Percentiles rank a stretch among this genome's conserved stretches.
Evolutionary conservation across 2,888 invertebrate genomes (phyloP).

Genomic region (Nineta flava): DNA sequence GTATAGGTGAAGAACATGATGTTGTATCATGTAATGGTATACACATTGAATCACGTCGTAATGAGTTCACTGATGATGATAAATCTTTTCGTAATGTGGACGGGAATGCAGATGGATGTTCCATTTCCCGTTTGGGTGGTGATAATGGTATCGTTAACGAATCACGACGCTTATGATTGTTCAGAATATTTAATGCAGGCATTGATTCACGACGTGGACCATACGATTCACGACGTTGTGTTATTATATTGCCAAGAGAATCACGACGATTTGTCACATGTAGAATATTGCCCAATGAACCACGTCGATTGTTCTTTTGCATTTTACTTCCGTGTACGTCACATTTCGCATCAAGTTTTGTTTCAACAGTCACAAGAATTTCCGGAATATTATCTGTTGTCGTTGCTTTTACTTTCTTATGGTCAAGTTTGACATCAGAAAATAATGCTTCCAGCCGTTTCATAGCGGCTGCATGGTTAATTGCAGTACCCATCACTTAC

Average conservation of each 20-base stretch:
- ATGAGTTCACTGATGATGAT: conserved; percentile 19
- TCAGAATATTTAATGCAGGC: conserved; percentile 23
- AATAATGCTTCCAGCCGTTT: conserved; percentile 59
- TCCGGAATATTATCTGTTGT: conserved; percentile 16
- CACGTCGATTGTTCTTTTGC: conserved; percentile 33
- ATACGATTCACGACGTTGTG: conserved; percentile 20
- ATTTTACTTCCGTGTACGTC: conserved; percentile 45
- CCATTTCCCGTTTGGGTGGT: conserved; percentile 37
- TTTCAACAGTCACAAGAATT: conserved; percentile 30
- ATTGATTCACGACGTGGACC: conserved; percentile 31
- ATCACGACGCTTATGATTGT: conserved; percentile 36
- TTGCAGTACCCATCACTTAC: conserved; percentile 25
- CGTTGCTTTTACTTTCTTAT: neutral
- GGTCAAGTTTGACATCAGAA: conserved; percentile 34
- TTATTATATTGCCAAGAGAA: conserved; percentile 30
- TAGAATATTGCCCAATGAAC: conserved; percentile 38
- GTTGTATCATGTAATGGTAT: conserved; percentile 1
- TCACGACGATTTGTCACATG: conserved; percentile 39
- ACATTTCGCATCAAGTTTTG: conserved; percentile 45
- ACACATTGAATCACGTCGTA: conserved; percentile 17
- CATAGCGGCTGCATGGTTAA: conserved; percentile 49
- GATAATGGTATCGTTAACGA: conserved; percentile 42
- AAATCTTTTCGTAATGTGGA: conserved; percentile 43
- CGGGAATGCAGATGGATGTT: conserved; percentile 57
- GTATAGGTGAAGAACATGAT: conserved; percentile 7